These are phyloP conservation scores for Nomada fucata DNA, from an alignment of 2,888 invertebrate species.

Conservation along the genomic window DNA sequence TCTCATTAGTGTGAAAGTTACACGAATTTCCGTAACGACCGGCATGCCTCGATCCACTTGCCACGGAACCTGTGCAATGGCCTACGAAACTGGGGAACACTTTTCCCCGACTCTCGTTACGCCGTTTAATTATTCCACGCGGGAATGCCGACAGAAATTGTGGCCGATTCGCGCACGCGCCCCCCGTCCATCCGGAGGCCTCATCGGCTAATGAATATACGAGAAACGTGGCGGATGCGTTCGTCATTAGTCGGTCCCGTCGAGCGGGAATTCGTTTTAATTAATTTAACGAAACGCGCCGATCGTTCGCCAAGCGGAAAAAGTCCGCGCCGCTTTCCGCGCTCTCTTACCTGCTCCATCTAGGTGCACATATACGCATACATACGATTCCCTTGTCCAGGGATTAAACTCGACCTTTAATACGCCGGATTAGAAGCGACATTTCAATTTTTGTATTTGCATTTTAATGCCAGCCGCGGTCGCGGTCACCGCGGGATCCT, in stretches of 20 bases:
- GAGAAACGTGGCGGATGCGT: slow-evolving; percentile 23
- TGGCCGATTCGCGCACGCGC: slow-evolving; percentile 37
- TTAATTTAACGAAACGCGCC: slow-evolving; percentile 50
- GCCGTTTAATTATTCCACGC: slow-evolving; percentile 53
- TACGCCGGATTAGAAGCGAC: slow-evolving; percentile 35
- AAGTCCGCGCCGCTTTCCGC: not conserved
- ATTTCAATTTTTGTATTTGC: slow-evolving; percentile 52
- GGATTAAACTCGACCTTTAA: slow-evolving; percentile 48
- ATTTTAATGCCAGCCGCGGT: slow-evolving; percentile 23
- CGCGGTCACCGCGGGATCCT: not conserved
- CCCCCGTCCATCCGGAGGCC: slow-evolving; percentile 30
- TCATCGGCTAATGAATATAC: slow-evolving; percentile 42
- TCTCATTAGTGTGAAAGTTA: slow-evolving; percentile 45
- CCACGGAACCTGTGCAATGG: slow-evolving; percentile 48
- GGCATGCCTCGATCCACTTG: slow-evolving; percentile 2
- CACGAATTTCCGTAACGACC: slow-evolving; percentile 54
- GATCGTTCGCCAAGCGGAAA: slow-evolving; percentile 24
- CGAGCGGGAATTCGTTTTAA: slow-evolving; percentile 44
- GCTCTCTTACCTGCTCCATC: slow-evolving; percentile 34
- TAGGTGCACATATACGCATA: too few species aligned
- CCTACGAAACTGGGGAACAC: slow-evolving; percentile 36
- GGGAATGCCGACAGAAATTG: slow-evolving; percentile 45
- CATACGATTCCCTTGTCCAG: not conserved
- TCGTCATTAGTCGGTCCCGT: slow-evolving; percentile 54
- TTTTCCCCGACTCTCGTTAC: slow-evolving; percentile 33